phyloP scores from a whole-genome alignment of 2,888 invertebrate species.

The Scrobipalpa atriplicella region DNA sequence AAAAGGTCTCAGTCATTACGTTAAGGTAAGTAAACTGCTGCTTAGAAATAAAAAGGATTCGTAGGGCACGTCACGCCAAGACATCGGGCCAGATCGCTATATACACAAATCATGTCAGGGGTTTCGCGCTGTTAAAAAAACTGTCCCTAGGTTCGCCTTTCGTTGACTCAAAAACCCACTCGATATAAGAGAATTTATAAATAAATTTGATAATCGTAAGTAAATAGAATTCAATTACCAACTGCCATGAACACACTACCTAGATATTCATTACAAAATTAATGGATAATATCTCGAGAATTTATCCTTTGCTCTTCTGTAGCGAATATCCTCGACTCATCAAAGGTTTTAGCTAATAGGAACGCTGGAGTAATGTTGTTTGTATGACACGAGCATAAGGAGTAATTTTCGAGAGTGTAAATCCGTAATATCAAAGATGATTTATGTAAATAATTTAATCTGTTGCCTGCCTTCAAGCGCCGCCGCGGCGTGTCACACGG shows the following conservation, averaged over 20 bases:
- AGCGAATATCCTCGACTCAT: slow-evolving; percentile 36
- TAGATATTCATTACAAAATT: too few species aligned
- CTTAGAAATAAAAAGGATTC: background rate
- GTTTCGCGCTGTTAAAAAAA: too few species aligned
- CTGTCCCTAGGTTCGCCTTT: too few species aligned
- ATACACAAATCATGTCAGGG: too few species aligned
- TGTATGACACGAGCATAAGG: slow-evolving; percentile 53
- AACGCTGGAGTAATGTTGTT: slow-evolving; percentile 51
- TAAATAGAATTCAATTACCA: too few species aligned
- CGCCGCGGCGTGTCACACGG: slow-evolving; percentile 63
- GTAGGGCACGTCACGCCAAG: too few species aligned
- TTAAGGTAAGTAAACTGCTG: background rate
- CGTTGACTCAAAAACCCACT: too few species aligned
- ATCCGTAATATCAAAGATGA: slow-evolving; percentile 64
- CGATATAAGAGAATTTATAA: too few species aligned
- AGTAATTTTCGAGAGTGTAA: slow-evolving; percentile 54
- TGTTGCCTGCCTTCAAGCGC: slow-evolving; percentile 54
- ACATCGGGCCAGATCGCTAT: too few species aligned
- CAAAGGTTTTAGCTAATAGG: slow-evolving; percentile 51
- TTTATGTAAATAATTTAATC: slow-evolving; percentile 73
- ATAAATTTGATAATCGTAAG: too few species aligned
- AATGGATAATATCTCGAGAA: background rate
- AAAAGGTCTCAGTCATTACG: background rate
- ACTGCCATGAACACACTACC: too few species aligned
- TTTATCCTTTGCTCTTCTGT: background rate